phyloP scores from a whole-genome alignment of 2,888 invertebrate species.

The Cosmia trapezina region DNA sequence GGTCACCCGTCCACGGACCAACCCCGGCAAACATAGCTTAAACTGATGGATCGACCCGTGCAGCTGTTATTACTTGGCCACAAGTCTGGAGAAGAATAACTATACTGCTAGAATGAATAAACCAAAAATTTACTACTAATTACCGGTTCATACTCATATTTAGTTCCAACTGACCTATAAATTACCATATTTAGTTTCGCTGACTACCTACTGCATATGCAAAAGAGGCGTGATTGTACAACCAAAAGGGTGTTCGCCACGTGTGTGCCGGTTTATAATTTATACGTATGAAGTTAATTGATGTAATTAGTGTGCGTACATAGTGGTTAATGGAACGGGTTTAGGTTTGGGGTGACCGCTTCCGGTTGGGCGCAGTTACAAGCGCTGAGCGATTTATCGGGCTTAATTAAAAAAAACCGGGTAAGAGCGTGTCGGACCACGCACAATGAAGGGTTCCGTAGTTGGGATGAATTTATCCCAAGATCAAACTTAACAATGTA shows the following conservation, averaged over 20 bases:
- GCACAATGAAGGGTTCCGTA: too few species aligned
- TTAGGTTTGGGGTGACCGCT: constrained; percentile 60
- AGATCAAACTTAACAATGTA: too few species aligned
- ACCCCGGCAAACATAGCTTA: too few species aligned
- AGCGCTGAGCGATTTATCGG: constrained; percentile 36
- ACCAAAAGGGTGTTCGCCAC: constrained; percentile 49
- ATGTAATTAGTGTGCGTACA: constrained; percentile 62
- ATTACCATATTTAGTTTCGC: constrained; percentile 31
- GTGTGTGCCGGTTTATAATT: constrained; percentile 36
- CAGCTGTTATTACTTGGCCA: too few species aligned
- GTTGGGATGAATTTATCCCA: too few species aligned
- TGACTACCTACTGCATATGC: constrained; percentile 30
- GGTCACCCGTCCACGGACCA: too few species aligned
- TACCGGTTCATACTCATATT: constrained; percentile 12
- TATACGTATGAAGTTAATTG: constrained; percentile 55
- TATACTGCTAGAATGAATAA: too few species aligned
- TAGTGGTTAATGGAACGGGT: constrained; percentile 44
- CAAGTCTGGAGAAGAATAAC: too few species aligned
- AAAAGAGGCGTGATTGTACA: constrained; percentile 38
- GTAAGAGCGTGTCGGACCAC: too few species aligned
- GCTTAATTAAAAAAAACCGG: too few species aligned
- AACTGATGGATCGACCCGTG: too few species aligned
- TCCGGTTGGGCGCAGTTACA: constrained; percentile 42
- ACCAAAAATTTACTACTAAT: background rate
- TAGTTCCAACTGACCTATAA: constrained; percentile 39